phyloP scores from a whole-genome alignment of 2,888 invertebrate genomes.

The Eupithecia inturbata region DNA sequence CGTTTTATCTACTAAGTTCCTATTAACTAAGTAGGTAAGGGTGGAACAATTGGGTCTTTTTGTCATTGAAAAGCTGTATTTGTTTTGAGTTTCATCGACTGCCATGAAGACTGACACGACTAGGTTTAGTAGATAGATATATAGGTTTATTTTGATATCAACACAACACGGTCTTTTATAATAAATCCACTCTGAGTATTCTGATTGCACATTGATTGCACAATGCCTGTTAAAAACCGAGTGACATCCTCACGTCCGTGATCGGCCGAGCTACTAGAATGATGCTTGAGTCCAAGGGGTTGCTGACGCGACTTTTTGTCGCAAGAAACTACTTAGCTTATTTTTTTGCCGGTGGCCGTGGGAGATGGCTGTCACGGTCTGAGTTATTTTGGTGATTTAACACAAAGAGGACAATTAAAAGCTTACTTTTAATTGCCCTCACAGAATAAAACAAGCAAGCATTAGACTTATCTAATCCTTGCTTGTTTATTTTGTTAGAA shows the following conservation, averaged over 20 bases:
- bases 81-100: not conserved
- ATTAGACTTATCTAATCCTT: no score
- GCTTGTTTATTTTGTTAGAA: no score
- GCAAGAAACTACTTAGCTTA: not conserved
- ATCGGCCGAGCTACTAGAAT: not conserved
- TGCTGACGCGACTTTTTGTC: constrained; percentile 1
- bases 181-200: constrained; percentile 11
- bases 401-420: no score
- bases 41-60: not conserved
- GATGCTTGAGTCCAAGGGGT: not conserved
- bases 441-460: no score
- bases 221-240: constrained; percentile 18
- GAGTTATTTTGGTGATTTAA: no score
- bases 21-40: not conserved
- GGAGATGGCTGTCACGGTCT: no score
- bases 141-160: not conserved
- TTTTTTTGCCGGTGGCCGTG: no score
- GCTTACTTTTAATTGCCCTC: no score
- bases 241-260: constrained; percentile 12
- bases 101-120: not conserved
- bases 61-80: not conserved
- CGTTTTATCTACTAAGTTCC: not conserved
- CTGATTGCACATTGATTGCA: constrained; percentile 8
- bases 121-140: not conserved
- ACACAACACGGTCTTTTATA: not conserved